Base-by-base conservation (phyloP, 2,797 vertebrate genomes). In the Lepilemur ruficaudatus region DNA sequence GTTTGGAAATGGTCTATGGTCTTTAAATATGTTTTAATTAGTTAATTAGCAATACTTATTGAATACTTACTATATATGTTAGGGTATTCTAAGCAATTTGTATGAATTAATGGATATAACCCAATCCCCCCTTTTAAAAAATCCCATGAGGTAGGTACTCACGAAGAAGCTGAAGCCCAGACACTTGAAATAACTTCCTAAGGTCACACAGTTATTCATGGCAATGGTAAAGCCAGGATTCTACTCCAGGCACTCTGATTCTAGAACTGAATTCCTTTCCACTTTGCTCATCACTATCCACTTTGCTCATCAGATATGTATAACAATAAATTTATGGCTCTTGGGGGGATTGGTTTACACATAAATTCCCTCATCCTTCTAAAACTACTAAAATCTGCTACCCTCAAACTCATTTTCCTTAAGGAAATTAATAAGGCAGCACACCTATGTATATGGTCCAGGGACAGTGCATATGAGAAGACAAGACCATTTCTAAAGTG, bases 91-190 rank as follows among this genome's bases (percentile, higher is more conserved):
- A 87, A 90, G 10, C 20, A 61, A 93, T 25, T 52, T 78, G 52
- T n/a, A 38, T 78, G 7, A 81, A 57, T 72, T 63, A 93, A 14
- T 86, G 52, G 46, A 72, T 46, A 59, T 79, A 35, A n/a, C 32
- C 15, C 32, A 89, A 93, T 70, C 0, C 0, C 14, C n/a, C n/a
- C 17, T 32, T 38, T 41, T 59, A 63, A 92, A 97, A 94, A 46
- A 76, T n/a, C 4, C 6, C n/a, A 5, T 48, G 20, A 72, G 23
- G 15, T 72, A 50, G 43, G 1, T 91, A 22, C 63, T 94, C 41
- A 59, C n/a, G 46, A 89, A 89, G 82, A 93, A 96, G 90, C 12
- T 65, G n/a, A 93, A 94, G 63, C 22, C 4, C n/a, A 91, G 59
- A 90, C 15, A 80, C 17, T 65, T 41, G 30, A 92, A 75, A 13